phyloP scores from a whole-genome alignment of 2,888 invertebrate species.

The Agrotis segetum region DNA sequence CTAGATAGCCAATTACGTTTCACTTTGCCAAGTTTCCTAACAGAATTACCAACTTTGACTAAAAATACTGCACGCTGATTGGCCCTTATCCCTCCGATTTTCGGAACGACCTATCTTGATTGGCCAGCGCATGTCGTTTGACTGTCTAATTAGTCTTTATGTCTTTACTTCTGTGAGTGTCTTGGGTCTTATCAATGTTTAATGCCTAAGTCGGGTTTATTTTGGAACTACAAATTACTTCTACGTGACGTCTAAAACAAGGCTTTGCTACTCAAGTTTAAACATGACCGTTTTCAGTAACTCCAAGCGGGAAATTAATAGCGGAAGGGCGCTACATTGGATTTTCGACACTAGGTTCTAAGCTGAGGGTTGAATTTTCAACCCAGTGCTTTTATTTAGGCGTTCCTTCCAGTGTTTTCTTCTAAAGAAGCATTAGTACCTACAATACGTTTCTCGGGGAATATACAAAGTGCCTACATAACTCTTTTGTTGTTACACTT shows the following conservation, averaged over 20 bases:
- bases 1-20: conserved; percentile 33
- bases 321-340: too few species aligned
- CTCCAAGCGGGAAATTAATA: too few species aligned
- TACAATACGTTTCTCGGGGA: not conserved
- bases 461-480: not conserved
- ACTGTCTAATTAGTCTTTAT: conserved; percentile 16
- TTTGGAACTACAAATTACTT: conserved; percentile 34
- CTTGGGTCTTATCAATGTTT: not conserved
- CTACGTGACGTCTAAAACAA: conserved; percentile 16
- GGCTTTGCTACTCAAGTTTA: not conserved
- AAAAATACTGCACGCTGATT: conserved; percentile 17
- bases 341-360: too few species aligned
- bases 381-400: too few species aligned
- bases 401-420: too few species aligned
- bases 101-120: conserved; percentile 16
- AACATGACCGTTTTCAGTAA: too few species aligned
- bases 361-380: too few species aligned
- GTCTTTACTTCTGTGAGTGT: conserved; percentile 5
- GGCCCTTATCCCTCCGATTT: conserved; percentile 1
- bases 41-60: conserved; percentile 7
- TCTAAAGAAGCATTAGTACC: too few species aligned
- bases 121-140: conserved; percentile 1
- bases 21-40: conserved; percentile 4
- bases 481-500: conserved; percentile 21
- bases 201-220: conserved; percentile 9